These are phyloP conservation scores for Amphimallon solstitiale DNA, from an alignment of 2,888 invertebrate species.

Conservation along the genomic window DNA sequence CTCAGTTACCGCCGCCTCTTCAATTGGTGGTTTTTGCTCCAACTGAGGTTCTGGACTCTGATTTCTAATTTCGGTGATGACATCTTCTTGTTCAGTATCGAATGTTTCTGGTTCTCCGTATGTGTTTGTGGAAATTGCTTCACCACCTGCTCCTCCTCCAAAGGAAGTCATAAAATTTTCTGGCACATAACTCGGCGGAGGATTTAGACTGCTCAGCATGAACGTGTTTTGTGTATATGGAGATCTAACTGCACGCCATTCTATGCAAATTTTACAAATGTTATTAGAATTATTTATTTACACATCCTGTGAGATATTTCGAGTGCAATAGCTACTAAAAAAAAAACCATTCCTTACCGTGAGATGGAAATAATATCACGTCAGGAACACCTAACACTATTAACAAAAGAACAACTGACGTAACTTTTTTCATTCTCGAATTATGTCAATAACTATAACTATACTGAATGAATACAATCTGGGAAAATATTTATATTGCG, in stretches of 20 bases:
- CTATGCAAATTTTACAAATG: not conserved
- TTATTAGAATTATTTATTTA: not conserved
- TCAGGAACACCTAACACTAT: slow-evolving; percentile 7
- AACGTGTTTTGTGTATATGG: slow-evolving; percentile 55
- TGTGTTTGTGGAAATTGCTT: slow-evolving; percentile 60
- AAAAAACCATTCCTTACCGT: slow-evolving; percentile 10
- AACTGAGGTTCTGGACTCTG: slow-evolving; percentile 33
- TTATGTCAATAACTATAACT: slow-evolving; percentile 22
- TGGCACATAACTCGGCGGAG: slow-evolving; percentile 48
- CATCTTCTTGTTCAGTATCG: slow-evolving; percentile 41
- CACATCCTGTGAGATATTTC: not conserved
- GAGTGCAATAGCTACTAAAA: no score
- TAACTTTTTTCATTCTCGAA: slow-evolving; percentile 32
- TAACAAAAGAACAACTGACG: slow-evolving; percentile 3
- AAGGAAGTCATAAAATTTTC: slow-evolving; percentile 61
- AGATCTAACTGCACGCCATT: slow-evolving; percentile 34
- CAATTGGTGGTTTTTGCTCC: slow-evolving; percentile 28
- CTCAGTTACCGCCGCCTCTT: slow-evolving; percentile 33
- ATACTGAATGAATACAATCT: slow-evolving; percentile 33
- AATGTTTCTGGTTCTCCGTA: slow-evolving; percentile 52
- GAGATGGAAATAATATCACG: slow-evolving; percentile 16
- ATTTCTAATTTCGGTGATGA: slow-evolving; percentile 37
- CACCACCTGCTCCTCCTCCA: slow-evolving; percentile 59
- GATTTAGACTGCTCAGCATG: slow-evolving; percentile 54
- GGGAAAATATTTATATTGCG: slow-evolving; percentile 53